Evolutionary conservation across 2,888 invertebrate genomes (phyloP), one percentile per base, ranked within the genome.

Genomic region (Agonum fuliginosum): DNA sequence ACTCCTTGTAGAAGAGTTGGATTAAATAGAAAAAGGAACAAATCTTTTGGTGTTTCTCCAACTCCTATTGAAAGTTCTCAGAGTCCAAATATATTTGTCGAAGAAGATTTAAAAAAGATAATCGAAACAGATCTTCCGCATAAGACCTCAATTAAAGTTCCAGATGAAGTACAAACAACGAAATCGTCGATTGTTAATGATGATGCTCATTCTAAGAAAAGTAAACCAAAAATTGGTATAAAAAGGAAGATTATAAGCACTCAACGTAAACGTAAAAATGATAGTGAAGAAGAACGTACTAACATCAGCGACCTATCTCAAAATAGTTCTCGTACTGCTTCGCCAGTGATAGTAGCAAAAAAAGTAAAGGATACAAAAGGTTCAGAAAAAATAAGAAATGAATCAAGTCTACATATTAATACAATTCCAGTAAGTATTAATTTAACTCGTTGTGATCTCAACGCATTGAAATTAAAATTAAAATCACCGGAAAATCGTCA

Each of bases 1-100:
- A 90, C 90, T 58, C 89, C 90, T 17, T 89, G 89, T 80, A 84
- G 90, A 82, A 86, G 89, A 82, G 83, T 90, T 34, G 90, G 90
- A 6, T 84, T 90, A 27, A 89, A 89, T 1, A 86, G 89, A 79
- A 84, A 82, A 78, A 80, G 80, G 69, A 82, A 81, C 6, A 67
- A 65, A 34, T 48, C 43, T 0, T 19, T 70, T 14, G 14, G 10
- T 43, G n/a, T 41, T 1, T 37, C 41, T 20, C 67, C 37, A 43
- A 24, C 8, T 1, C 22, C 46, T 46, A 46, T 3, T 46, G 46
- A 43, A 27, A 27, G n/a, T 43, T 19, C 6, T 69, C 6, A 46
- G 8, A 46, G 14, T 62, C 27, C n/a, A 19, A 62, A 30, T 30
- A 14, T 27, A 5, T 62, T 62, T 62, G 17, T 30, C 5, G 58